A percentile compares a stretch with the other conserved stretches of the same genome.
Evolutionary conservation across 1,140 invertebrate species (phyloP).

Genomic region (Bombus sylvicola): DNA sequence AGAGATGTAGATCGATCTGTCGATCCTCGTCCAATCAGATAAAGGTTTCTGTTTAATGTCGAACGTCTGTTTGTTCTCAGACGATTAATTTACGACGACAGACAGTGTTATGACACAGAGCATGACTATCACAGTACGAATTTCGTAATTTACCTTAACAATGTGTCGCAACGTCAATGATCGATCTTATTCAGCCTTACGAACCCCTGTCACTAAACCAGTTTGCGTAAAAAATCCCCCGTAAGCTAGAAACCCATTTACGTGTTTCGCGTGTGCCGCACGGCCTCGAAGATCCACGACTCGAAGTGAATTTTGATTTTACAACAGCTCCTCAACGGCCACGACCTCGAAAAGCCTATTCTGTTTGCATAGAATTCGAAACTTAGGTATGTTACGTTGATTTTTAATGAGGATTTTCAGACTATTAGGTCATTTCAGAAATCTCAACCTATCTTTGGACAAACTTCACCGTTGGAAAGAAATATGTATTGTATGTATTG

Average conservation of each 20-base stretch:
- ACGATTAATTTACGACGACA: neutral
- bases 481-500: too few relatives aligned
- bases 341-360: conserved; percentile 18
- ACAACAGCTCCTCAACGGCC: neutral
- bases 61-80: neutral
- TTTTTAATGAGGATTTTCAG: neutral
- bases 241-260: conserved; percentile 56
- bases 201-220: conserved; percentile 18
- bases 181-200: neutral
- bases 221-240: conserved; percentile 24
- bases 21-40: neutral
- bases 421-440: neutral
- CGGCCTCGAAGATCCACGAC: conserved; percentile 44
- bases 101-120: neutral
- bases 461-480: too few relatives aligned
- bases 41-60: neutral
- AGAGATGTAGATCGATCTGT: neutral
- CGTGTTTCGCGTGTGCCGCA: conserved; percentile 37
- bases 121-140: neutral
- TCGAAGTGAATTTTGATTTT: conserved; percentile 52
- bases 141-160: neutral
- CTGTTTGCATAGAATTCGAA: conserved; percentile 1
- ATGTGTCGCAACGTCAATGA: neutral
- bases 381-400: neutral
- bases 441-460: neutral